Evolutionary conservation across 2,113 vertebrate species (phyloP).

Genomic region (Eulemur rufifrons): DNA sequence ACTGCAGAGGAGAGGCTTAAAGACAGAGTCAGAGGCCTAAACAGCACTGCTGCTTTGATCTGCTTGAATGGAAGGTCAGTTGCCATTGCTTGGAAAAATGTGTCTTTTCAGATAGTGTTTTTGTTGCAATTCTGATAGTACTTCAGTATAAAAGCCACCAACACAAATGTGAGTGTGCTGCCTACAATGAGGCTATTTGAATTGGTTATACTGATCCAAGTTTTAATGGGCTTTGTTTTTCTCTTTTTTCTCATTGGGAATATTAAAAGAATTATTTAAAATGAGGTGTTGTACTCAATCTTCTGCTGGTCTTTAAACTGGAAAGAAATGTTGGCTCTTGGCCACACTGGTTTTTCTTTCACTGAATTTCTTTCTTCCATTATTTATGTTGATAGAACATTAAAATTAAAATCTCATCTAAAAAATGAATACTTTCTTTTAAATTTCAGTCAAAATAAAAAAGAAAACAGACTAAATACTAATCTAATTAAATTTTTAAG

Average conservation of each 20-base stretch:
- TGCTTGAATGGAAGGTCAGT: neutral
- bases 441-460: constrained; percentile 34
- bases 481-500: neutral
- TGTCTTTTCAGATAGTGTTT: constrained; percentile 32
- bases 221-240: constrained; percentile 24
- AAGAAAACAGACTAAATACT: neutral
- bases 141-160: neutral
- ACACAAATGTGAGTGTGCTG: neutral
- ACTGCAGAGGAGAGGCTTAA: neutral
- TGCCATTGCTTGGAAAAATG: neutral
- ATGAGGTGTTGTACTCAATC: neutral
- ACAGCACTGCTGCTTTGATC: neutral
- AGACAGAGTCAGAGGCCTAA: neutral
- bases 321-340: constrained; percentile 5
- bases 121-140: neutral
- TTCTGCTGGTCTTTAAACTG: neutral
- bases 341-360: neutral
- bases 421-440: neutral
- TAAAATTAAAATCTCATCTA: constrained; percentile 52
- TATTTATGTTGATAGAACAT: constrained; percentile 23
- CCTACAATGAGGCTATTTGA: neutral
- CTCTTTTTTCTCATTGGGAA: neutral
- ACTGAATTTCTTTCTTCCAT: constrained; percentile 28
- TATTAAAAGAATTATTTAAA: constrained; percentile 53
- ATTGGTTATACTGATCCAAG: constrained; percentile 47